Evolutionary conservation across 2,888 invertebrate genomes (phyloP), one percentile per base, ranked within the genome.

Genomic region (Branchellion lobata): DNA sequence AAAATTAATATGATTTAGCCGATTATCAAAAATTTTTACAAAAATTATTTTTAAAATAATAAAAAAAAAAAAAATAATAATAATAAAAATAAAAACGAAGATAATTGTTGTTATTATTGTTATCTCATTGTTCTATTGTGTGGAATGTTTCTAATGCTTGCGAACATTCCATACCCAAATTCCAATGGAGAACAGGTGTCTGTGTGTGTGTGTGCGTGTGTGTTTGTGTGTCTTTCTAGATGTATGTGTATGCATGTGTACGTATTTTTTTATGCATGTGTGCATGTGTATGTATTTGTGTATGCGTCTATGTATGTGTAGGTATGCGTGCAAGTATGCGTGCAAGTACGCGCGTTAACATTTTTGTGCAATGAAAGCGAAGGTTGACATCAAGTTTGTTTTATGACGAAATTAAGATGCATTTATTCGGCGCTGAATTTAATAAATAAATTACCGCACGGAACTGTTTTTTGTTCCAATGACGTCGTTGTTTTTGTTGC

Each of bases 131-230:
- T 57, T 57, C 5, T 14, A 8, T 18, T n/a, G n/a, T 14, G 21
- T n/a, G n/a, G 14, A 57, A 8, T 18, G 14, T 18, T n/a, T 40
- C 14, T 40, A 57, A 5, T 14, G 5, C 8, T n/a, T 18, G 5
- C 61, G 3, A 5, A n/a, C n/a, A 18, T 57, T 57, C n/a, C n/a
- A n/a, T 18, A 57, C 61, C 61, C n/a, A 8, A 18, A 18, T 8
- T 18, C 61, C 8, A 24, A 57, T 8, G n/a, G 5, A 24, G n/a
- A 57, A 18, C n/a, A n/a, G 8, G n/a, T 8, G 61, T 57, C 11
- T 57, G 61, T 57, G 61, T 57, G n/a, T n/a, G n/a, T 57, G 61
- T n/a, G 61, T 57, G 61, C 21, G 61, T 57, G 61, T 57, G n/a
- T 24, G 61, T 24, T 5, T 57, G n/a, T 24, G n/a, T 57, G 5